Evolutionary conservation across 2,113 vertebrate genomes (phyloP), one percentile per base, ranked within the genome.

Genomic region (Rhea americana): DNA sequence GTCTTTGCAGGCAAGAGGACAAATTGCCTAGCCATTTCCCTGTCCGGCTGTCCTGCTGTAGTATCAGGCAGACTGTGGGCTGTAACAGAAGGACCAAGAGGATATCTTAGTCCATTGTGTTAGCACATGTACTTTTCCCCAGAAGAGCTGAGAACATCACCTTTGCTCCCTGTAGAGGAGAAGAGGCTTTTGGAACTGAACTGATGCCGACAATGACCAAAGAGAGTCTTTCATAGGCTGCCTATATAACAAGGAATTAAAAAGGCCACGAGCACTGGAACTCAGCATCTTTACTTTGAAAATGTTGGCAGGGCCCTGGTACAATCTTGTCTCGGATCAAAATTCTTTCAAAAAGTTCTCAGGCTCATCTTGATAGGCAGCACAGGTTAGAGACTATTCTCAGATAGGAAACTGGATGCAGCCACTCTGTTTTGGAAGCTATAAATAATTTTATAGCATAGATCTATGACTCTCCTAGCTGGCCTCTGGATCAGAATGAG

Each of bases 1-100:
- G 25, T 26, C 48, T 83, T 59, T 83, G 26, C 82, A 56, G 22
- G 16, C 53, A 77, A 62, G 47, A 62, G 4, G 50, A 5, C 32
- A 63, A 56, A 62, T 62, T 62, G 30, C 32, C 32, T 9, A 11
- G 25, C 30, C 12, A n/a, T 35, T 51, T 28, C 58, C 16, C 24
- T 37, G 50, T 61, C 37, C 59, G 45, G 24, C 20, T 1, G 3
- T 28, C 0, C 20, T 19, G 0, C 50, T 72, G n/a, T 35, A 59
- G 28, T 20, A 66, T 5, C 24, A 47, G n/a, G 37, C 24, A 82
- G n/a, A 13, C 11, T 58, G 68, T 20, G 3, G 17, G 28, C 35
- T 58, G 12, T 15, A 56, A 45, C 1, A 12, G 47, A 90, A 47
- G 30, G 41, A 56, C 30, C 24, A 62, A 56, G 35, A 56, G 22